Conservation (phyloP, 2,113 vertebrate genomes). For the Jacana jacana region DNA sequence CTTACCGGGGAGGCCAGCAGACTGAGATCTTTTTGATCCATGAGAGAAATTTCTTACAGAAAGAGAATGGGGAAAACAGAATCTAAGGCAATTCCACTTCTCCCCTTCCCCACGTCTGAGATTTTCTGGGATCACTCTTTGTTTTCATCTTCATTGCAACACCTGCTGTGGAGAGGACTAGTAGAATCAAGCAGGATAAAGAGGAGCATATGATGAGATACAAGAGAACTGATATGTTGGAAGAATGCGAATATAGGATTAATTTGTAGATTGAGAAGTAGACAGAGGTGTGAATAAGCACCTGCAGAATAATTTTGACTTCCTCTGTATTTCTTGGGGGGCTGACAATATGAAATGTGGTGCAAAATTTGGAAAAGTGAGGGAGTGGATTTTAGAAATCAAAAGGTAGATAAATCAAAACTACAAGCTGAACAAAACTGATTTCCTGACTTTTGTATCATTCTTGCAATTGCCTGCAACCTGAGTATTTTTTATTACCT, state of each 20-base stretch:
- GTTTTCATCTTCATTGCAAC: background rate
- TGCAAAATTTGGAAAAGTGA: background rate
- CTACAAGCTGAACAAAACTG: background rate
- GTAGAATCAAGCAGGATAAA: background rate
- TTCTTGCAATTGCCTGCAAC: background rate
- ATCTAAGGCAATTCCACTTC: background rate
- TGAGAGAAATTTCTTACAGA: background rate
- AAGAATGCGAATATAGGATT: background rate
- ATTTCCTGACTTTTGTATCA: slow-evolving; percentile 23
- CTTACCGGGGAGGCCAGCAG: background rate
- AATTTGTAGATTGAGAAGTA: background rate
- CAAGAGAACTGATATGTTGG: background rate
- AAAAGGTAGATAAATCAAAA: background rate
- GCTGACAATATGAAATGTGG: background rate
- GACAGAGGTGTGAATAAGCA: background rate
- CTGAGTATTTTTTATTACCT: background rate
- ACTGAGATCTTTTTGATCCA: background rate
- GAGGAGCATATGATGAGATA: background rate
- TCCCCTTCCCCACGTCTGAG: background rate
- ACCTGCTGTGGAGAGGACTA: background rate
- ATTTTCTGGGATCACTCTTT: background rate
- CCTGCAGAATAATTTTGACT: background rate
- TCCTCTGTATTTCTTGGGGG: background rate
- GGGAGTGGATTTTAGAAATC: background rate
- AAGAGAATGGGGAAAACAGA: background rate